phyloP scores from a whole-genome alignment of 2,113 vertebrate species.

The Leucopsar rothschildi region DNA sequence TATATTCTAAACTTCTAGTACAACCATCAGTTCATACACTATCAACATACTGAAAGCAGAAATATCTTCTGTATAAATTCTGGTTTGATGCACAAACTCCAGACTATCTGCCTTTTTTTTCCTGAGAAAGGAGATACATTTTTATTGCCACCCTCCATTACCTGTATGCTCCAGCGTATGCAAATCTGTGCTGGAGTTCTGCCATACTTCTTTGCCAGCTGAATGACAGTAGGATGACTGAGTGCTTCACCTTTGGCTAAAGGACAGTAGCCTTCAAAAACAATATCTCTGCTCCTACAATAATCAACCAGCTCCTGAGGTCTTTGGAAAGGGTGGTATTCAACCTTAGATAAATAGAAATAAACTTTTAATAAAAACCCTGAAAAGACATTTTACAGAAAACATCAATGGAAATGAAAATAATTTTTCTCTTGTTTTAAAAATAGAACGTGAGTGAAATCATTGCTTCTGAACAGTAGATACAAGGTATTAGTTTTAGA shows the following conservation, averaged over 20 bases:
- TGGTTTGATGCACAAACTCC: neutral
- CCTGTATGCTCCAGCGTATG: conserved; percentile 75
- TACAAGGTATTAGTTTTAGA: neutral
- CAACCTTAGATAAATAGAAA: conserved; percentile 48
- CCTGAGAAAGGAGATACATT: neutral
- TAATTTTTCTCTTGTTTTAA: neutral
- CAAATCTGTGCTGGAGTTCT: conserved; percentile 77
- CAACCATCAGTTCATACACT: neutral
- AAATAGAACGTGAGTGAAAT: neutral
- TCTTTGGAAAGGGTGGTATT: conserved; percentile 83
- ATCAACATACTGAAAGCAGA: neutral
- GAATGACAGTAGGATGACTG: conserved; percentile 62
- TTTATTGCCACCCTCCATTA: neutral
- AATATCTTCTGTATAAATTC: neutral
- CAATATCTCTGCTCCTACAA: conserved; percentile 70
- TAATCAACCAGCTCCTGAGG: conserved; percentile 71
- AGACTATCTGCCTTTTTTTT: neutral
- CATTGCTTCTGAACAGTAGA: neutral
- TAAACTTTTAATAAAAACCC: neutral
- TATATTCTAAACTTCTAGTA: neutral
- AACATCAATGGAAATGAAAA: neutral
- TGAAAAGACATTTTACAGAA: neutral
- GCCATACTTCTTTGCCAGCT: conserved; percentile 71
- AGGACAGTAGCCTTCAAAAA: conserved; percentile 79
- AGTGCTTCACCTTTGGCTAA: conserved; percentile 76